A percentile compares a stretch with the other conserved stretches of the same genome.
These are phyloP conservation scores for Sander lucioperca DNA, from an alignment of 2,113 vertebrate genomes.

Conservation along the genomic window DNA sequence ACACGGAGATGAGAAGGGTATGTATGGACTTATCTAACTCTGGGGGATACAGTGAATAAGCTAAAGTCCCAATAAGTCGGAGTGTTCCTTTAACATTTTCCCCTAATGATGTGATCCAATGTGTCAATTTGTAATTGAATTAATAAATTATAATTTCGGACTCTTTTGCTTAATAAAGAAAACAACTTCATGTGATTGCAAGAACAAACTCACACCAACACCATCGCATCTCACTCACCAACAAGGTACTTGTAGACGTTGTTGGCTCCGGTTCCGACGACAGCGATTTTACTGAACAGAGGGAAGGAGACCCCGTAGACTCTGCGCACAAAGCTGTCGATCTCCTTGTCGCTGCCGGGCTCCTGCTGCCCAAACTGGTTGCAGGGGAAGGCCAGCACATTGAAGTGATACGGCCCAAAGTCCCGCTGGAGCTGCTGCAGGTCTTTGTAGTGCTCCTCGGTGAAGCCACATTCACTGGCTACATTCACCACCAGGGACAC, in stretches of 20 bases:
- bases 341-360: constrained; percentile 93
- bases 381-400: constrained; percentile 96
- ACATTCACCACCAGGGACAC: constrained; percentile 96
- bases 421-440: constrained; percentile 94
- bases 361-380: constrained; percentile 99
- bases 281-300: constrained; percentile 94
- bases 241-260: constrained; percentile 93
- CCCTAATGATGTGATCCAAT: neutral
- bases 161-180: neutral
- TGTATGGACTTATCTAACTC: too few relatives aligned
- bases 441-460: constrained; percentile 92
- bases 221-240: constrained; percentile 50
- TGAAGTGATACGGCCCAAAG: constrained; percentile 94
- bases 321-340: constrained; percentile 92
- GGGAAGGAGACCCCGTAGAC: constrained; percentile 93
- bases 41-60: too few relatives aligned
- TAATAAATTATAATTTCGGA: too few relatives aligned
- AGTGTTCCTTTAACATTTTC: neutral
- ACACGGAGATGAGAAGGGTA: too few relatives aligned
- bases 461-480: constrained; percentile 96
- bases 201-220: neutral
- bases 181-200: neutral
- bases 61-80: too few relatives aligned
- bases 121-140: too few relatives aligned
- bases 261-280: constrained; percentile 90